A percentile compares a stretch with the other conserved stretches of the same genome.
Evolutionary conservation across 1,140 invertebrate genomes (phyloP).

Genomic region (Drosophila grimshawi): DNA sequence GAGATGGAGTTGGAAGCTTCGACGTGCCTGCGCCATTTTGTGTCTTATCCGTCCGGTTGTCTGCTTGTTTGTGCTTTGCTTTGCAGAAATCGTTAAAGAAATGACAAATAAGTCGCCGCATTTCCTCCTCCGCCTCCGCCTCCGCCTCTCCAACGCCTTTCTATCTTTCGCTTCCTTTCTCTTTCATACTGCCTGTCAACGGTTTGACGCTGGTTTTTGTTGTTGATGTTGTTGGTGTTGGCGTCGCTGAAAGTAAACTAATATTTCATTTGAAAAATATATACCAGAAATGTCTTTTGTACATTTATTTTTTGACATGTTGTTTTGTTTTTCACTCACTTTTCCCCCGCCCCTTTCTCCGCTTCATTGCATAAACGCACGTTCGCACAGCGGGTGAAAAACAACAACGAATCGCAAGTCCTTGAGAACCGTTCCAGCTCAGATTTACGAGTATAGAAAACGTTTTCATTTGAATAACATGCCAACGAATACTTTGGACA

Average conservation of each 20-base stretch:
- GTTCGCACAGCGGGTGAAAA: slow-evolving; percentile 36
- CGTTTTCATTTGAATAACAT: slow-evolving; percentile 77
- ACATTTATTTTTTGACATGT: slow-evolving; percentile 81
- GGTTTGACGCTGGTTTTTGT: slow-evolving; percentile 67
- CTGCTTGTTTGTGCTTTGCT: slow-evolving; percentile 66
- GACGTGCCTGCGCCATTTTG: slow-evolving; percentile 62
- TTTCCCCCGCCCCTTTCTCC: neutral
- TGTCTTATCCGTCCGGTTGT: slow-evolving; percentile 36
- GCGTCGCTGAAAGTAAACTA: slow-evolving; percentile 75
- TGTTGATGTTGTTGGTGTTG: slow-evolving; percentile 21
- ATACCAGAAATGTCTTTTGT: slow-evolving; percentile 79
- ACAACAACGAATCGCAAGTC: slow-evolving; percentile 47
- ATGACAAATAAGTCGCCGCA: slow-evolving; percentile 71
- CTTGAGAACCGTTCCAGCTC: slow-evolving; percentile 58
- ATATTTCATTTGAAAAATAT: slow-evolving; percentile 82
- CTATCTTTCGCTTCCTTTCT: neutral
- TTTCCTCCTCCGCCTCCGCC: slow-evolving; percentile 1
- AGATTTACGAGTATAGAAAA: slow-evolving; percentile 63
- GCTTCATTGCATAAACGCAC: slow-evolving; percentile 73
- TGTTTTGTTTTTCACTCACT: slow-evolving; percentile 75
- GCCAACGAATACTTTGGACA: slow-evolving; percentile 62
- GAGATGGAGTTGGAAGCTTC: slow-evolving; percentile 49
- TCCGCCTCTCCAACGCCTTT: neutral
- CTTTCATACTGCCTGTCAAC: slow-evolving; percentile 52
- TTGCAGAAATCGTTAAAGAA: slow-evolving; percentile 79